Evolutionary conservation across 2,888 invertebrate genomes (phyloP), one percentile per base, ranked within the genome.

Genomic region (Drosophila macrospina): DNA sequence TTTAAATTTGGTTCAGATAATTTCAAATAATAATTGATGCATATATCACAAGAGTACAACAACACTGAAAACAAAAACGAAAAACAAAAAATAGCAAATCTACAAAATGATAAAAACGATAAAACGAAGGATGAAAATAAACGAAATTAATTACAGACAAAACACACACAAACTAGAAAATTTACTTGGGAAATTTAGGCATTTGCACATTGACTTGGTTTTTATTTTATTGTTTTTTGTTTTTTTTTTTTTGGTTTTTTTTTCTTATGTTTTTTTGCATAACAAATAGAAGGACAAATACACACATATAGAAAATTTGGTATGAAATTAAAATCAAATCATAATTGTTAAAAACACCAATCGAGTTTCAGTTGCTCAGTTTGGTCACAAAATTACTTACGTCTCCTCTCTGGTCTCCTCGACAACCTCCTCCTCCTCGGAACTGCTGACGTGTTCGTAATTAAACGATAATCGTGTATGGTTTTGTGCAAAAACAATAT

Each of bases 391-490:
- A 77, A 76, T 63, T 89, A 91, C 91, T 92, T 92, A 92, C 92
- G 91, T 91, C 86, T 90, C 91, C 82, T 91, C 91, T 80, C 75
- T 83, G 89, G 89, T 89, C 82, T 91, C 91, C 89, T 92, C 92
- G 90, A 90, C 91, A 89, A 91, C 91, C 89, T 92, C 92, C 91
- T 92, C 92, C 90, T 92, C 92, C 88, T 92, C 92, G 85, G 92
- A 92, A 90, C 92, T 92, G 82, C 85, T 86, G 79, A 51, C 69
- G 68, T 61, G 71, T 71, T 72, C 86, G 90, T 91, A 87, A 87
- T 83, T 87, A 86, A 89, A 85, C 72, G 60, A 54, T 55, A 66
- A 59, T 51, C 32, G 54, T 65, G 44, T 65, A 32, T 70, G 65
- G 68, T 60, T 74, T 61, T 78, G 72, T 81, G 81, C 68, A 73